phyloP scores from a whole-genome alignment of 2,113 vertebrate species.

The Pipa parva region DNA sequence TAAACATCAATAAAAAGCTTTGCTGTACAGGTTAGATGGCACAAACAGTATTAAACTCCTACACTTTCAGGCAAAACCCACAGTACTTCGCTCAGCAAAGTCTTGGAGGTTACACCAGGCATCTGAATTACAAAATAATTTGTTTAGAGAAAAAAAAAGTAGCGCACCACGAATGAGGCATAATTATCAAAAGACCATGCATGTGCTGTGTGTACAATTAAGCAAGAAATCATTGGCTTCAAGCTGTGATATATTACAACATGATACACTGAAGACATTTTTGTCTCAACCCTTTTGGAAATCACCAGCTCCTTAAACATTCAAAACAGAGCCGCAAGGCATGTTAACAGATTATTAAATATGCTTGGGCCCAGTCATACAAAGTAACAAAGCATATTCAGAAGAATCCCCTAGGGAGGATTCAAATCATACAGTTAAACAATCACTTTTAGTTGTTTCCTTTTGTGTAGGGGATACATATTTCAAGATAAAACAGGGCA shows the following conservation, averaged over 20 bases:
- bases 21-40: slow-evolving; percentile 75
- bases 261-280: slow-evolving; percentile 60
- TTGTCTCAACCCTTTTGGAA: slow-evolving; percentile 56
- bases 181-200: slow-evolving; percentile 68
- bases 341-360: not conserved
- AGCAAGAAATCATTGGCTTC: slow-evolving; percentile 68
- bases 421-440: too few species aligned
- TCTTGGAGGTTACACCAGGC: not conserved
- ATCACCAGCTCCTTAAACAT: slow-evolving; percentile 47
- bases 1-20: slow-evolving; percentile 70
- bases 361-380: not conserved
- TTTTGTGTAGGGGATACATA: not conserved
- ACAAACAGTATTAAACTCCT: slow-evolving; percentile 47
- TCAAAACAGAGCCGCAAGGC: slow-evolving; percentile 19
- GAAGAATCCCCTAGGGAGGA: too few species aligned
- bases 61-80: slow-evolving; percentile 4
- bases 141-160: slow-evolving; percentile 53
- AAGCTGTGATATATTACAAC: slow-evolving; percentile 73
- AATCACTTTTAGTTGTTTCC: too few species aligned
- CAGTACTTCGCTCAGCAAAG: slow-evolving; percentile 25
- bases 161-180: slow-evolving; percentile 61
- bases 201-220: slow-evolving; percentile 63
- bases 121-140: slow-evolving; percentile 5
- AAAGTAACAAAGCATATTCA: not conserved
- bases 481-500: not conserved